phyloP scores from a whole-genome alignment of 2,113 vertebrate genomes.

The Ictalurus punctatus region DNA sequence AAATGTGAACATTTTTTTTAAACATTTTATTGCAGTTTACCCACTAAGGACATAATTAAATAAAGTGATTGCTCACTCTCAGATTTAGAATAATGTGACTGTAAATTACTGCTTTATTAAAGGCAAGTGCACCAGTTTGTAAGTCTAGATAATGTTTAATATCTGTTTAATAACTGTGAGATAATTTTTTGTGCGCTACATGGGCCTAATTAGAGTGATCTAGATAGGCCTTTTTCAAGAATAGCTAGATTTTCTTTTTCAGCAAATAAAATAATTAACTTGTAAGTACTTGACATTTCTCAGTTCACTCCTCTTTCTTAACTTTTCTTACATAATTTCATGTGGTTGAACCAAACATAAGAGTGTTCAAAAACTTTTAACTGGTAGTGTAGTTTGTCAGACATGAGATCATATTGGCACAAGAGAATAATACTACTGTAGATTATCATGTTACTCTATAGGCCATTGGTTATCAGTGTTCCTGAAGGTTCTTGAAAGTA shows the following conservation, averaged over 20 bases:
- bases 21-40: not conserved
- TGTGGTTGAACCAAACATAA: not conserved
- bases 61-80: not conserved
- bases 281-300: not conserved
- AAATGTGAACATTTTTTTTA: not conserved
- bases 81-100: not conserved
- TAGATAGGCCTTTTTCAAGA: not conserved
- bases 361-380: not conserved
- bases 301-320: not conserved
- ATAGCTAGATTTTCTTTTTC: not conserved
- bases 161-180: not conserved
- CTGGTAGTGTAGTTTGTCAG: not conserved
- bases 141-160: not conserved
- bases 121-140: not conserved
- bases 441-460: not conserved
- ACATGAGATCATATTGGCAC: not conserved
- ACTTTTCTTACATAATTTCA: not conserved
- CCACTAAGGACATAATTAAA: not conserved
- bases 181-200: not conserved
- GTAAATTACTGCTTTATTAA: no score
- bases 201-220: no score
- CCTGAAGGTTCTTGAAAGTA: not conserved
- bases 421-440: not conserved
- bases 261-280: not conserved
- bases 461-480: not conserved